Percentiles rank a stretch among this genome's conserved stretches.
phyloP scores from a whole-genome alignment of 2,888 invertebrate species.

The Baccha elongata region DNA sequence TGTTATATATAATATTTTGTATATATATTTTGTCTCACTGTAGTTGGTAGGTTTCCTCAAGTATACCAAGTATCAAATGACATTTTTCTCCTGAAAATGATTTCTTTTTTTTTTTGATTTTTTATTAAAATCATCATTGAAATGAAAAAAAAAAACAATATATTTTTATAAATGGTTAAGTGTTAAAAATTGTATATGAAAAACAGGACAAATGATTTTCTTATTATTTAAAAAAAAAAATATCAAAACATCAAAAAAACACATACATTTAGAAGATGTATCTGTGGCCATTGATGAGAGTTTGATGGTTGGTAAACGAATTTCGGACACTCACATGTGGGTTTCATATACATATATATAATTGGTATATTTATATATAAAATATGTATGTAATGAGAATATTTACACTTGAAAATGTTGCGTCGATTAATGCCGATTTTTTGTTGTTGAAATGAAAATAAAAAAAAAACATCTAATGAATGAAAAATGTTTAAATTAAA shows the following conservation, averaged over 20 bases:
- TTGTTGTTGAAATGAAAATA: constrained; percentile 49
- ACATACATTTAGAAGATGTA: constrained; percentile 64
- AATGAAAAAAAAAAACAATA: constrained; percentile 33
- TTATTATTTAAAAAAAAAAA: constrained; percentile 16
- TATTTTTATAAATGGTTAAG: constrained; percentile 15
- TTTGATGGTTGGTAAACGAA: constrained; percentile 71
- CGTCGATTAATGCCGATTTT: constrained; percentile 57
- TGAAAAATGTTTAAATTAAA: constrained; percentile 28
- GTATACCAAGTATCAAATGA: constrained; percentile 79
- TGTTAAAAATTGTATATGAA: constrained; percentile 13
- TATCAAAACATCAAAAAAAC: constrained; percentile 61
- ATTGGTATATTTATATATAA: constrained; percentile 3
- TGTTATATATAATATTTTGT: constrained; percentile 17
- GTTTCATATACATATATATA: constrained; percentile 24
- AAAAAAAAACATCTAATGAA: constrained; percentile 48
- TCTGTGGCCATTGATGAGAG: constrained; percentile 64
- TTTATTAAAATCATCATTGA: constrained; percentile 36
- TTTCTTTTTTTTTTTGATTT: constrained; percentile 27
- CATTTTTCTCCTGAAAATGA: constrained; percentile 69
- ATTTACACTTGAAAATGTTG: constrained; percentile 72
- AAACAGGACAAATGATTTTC: not conserved
- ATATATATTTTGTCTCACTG: constrained; percentile 54
- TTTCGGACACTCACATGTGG: constrained; percentile 70
- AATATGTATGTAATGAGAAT: constrained; percentile 52
- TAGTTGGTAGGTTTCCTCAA: constrained; percentile 75